Evolutionary conservation across 2,888 invertebrate genomes (phyloP), one percentile per base, ranked within the genome.

Genomic region (Lapara coniferarum): DNA sequence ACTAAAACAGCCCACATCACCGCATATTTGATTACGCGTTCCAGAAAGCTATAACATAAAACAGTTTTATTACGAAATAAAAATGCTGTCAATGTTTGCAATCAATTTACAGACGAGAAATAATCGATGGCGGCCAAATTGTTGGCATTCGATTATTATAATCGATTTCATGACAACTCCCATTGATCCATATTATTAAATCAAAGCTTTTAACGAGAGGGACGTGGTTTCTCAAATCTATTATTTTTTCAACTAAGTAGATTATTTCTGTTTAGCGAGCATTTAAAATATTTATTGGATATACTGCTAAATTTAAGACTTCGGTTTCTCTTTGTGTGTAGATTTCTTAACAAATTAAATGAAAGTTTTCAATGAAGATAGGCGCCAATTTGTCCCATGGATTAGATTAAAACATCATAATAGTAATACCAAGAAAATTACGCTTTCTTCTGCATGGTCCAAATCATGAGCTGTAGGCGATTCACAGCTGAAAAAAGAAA

Each of bases 141-240:
- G 25, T 25, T 25, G 2, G 25, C 25, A 25, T 25, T 25, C 25
- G 25, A 25, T 25, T 2, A 25, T 25, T 25, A 25, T 2, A 25
- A 25, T 25, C 25, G 25, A 25, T 2, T 25, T 25, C 25, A 25
- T 25, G 1, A 25, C 12, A 56, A 12, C 10, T 49, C 52, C 59
- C 16, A 68, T 68, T 58, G 58, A 68, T 68, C 52, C 58, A 25
- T 25, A 25, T 25, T 25, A 25, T 25, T 25, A 25, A 25, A 25
- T 25, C 25, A 25, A 25, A 25, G 25, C 37, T 16, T 53, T 67
- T 55, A 67, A 67, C 66, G 66, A 44, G 59, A 16, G 1, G 25
- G 25, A 25, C 25, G 66, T 16, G 55, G 25, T 55, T 44, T 55
- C 37, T 4, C 37, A 67, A 53, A 52, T 37, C 37, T 5, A 4